Evolutionary conservation across 2,888 invertebrate species (phyloP), one percentile per base, ranked within the genome.

Genomic region (Synergus japonicus): DNA sequence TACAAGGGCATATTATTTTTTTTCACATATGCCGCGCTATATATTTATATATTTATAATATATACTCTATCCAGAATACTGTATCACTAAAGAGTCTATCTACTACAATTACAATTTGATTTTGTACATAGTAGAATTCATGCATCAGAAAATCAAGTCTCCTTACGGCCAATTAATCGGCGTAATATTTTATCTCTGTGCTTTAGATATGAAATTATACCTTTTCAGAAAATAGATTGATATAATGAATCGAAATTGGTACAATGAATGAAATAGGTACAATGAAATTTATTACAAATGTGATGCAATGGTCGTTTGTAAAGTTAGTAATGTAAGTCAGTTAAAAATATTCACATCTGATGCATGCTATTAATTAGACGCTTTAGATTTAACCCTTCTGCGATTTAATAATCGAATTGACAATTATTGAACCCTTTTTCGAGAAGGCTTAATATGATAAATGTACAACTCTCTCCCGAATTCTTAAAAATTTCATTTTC

Each of bases 31-130:
- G 86, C 87, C 84, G 83, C 84, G 84, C 85, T 85, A 85, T 54
- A 73, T 73, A 73, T 73, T 44, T 49, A 54, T 54, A 69, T 49
- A 49, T 73, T 37, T 58, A 73, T 76, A 78, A 78, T 87, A 86
- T 80, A 85, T 29, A 37, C 85, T 85, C 87, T 89, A 89, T 83
- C 83, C 86, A 86, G 85, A 90, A 89, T 89, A 90, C 89, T 89
- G 89, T 83, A 87, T 85, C 82, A 84, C 86, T 85, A 86, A 86
- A 87, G 86, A 87, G 85, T 85, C 87, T 90, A 90, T 84, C 81
- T 81, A 84, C 88, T 89, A 90, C 86, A 85, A 87, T 89, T 90
- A 89, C 84, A 87, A 89, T 88, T 91, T 89, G 87, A 89, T 90
- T 91, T 85, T 88, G 88, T 89, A 88, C 88, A 88, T 85, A 85